phyloP scores from a whole-genome alignment of 2,888 invertebrate genomes.

The Acholoe squamosa region DNA sequence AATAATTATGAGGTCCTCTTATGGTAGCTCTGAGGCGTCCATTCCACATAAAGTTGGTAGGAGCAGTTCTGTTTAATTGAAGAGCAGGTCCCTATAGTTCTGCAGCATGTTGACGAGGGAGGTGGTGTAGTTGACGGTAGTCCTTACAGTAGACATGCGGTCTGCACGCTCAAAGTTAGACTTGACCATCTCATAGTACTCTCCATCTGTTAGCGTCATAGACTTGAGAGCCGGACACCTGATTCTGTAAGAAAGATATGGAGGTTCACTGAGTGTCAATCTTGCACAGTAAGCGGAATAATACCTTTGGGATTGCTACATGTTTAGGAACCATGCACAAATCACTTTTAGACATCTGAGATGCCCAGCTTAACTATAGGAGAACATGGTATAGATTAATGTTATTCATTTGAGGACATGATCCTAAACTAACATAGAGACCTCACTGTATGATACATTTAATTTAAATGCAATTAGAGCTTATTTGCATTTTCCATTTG shows the following conservation, averaged over 20 bases:
- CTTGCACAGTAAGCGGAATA: too few relatives aligned
- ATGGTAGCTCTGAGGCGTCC: neutral
- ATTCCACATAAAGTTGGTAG: neutral
- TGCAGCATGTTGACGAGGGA: slow-evolving; percentile 95
- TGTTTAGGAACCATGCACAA: too few relatives aligned
- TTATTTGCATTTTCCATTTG: too few relatives aligned
- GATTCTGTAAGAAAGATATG: slow-evolving; percentile 84
- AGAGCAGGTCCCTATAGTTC: slow-evolving; percentile 97
- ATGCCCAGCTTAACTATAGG: too few relatives aligned
- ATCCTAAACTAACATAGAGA: too few relatives aligned
- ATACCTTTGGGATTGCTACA: too few relatives aligned
- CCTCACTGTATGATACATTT: too few relatives aligned
- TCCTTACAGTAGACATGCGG: slow-evolving; percentile 96
- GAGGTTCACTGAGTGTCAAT: too few relatives aligned
- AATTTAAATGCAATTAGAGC: too few relatives aligned
- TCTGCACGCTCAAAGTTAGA: slow-evolving; percentile 99
- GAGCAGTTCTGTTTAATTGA: slow-evolving; percentile 87
- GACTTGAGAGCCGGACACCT: slow-evolving; percentile 96
- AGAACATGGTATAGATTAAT: too few relatives aligned
- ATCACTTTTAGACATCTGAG: too few relatives aligned
- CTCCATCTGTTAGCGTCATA: slow-evolving; percentile 97
- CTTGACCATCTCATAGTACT: slow-evolving; percentile 99
- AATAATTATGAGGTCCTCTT: neutral
- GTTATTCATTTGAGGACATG: too few relatives aligned
- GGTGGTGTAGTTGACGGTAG: slow-evolving; percentile 97